phyloP scores from a whole-genome alignment of 2,113 vertebrate genomes.

The Isurus oxyrinchus region DNA sequence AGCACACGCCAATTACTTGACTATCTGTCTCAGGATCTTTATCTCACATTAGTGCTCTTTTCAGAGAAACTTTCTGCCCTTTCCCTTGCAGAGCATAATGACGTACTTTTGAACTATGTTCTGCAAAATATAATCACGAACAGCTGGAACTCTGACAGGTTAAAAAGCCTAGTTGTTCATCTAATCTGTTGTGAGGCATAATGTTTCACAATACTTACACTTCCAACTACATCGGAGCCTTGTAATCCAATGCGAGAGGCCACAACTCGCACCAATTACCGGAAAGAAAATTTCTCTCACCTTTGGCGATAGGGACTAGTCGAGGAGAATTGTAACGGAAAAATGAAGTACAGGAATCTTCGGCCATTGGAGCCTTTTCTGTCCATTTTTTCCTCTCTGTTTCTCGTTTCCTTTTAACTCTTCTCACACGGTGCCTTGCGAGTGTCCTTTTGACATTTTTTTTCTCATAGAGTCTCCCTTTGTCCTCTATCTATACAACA shows the following conservation, averaged over 20 bases:
- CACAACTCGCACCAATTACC: neutral
- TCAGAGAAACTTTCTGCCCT: neutral
- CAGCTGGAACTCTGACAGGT: neutral
- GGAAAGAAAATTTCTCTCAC: neutral
- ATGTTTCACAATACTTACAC: neutral
- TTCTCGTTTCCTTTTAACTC: neutral
- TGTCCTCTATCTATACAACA: neutral
- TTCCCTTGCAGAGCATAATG: neutral
- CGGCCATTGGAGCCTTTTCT: neutral
- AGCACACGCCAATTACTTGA: neutral
- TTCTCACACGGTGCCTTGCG: neutral
- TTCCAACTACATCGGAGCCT: neutral
- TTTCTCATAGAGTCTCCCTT: neutral
- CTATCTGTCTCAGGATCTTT: neutral
- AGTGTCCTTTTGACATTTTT: neutral
- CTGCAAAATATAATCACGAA: neutral
- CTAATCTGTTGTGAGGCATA: neutral
- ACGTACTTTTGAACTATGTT: neutral
- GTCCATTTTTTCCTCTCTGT: neutral
- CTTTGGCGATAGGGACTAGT: neutral
- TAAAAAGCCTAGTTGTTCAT: neutral
- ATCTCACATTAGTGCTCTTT: neutral
- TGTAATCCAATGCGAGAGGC: neutral
- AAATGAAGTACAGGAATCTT: neutral
- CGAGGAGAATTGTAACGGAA: neutral